Evolutionary conservation across 2,888 invertebrate species (phyloP), one percentile per base, ranked within the genome.

Genomic region (Caenorhabditis afra): DNA sequence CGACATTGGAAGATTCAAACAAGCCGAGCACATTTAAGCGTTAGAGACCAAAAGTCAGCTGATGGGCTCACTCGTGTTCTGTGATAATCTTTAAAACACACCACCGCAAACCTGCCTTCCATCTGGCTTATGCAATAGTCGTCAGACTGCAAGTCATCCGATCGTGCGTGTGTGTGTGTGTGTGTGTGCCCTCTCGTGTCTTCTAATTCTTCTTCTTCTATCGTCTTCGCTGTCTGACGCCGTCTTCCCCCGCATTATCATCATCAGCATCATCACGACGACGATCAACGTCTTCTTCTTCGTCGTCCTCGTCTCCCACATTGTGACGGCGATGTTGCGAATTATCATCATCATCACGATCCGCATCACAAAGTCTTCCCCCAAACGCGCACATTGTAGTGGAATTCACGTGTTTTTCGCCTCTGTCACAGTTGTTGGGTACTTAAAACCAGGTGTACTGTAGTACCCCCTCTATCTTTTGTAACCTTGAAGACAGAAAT

Each of bases 91-190:
- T 41, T 11, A 41, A 41, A 41, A 14, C 41, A 41, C 41, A 41
- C 41, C 12, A 41, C 4, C 16, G 5, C 49, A 49, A 18, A 37
- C 29, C 23, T 22, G n/a, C 14, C 12, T 29, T 4, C 29, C 35
- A 45, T 23, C n/a, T 73, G 76, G 76, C 76, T 76, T 76, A 76
- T 76, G 76, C 76, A 76, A 76, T 76, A 68, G 35, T 58, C 37
- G 50, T n/a, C 57, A 16, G 20, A 47, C 50, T 45, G 47, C 23
- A 10, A 64, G 41, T 76, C 76, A 76, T 67, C 45, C 23, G 1
- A 11, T 29, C 29, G 29, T 29, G 7, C 7, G 29, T 7, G 29
- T 7, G 29, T 29, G 29, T 29, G 7, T 29, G 29, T 29, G 29
- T 29, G 29, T 29, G 29, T 29, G 29, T 29, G 29, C 29, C 29